Conservation (phyloP, 2,888 invertebrate genomes). For the Athalia cordata region DNA sequence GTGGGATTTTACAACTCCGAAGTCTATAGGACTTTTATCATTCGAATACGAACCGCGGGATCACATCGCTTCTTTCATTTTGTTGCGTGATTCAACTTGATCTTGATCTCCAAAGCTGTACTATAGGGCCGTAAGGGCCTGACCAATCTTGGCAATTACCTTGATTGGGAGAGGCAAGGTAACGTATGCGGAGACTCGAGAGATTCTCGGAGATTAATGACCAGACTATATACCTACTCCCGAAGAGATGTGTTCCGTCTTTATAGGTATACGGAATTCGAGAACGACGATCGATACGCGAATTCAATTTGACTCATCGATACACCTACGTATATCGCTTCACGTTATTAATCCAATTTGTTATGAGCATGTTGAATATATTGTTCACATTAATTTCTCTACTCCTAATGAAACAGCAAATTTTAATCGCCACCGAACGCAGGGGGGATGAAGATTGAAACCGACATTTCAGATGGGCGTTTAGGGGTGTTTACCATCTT, state of each 20-base stretch:
- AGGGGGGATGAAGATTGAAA: no score
- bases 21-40: no score
- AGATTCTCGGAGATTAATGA: conserved; percentile 26
- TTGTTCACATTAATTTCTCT: no score
- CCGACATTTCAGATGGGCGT: no score
- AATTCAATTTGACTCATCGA: not conserved
- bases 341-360: no score
- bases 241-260: no score
- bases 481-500: no score
- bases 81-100: conserved; percentile 27
- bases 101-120: conserved; percentile 13
- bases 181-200: not conserved
- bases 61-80: not conserved
- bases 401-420: no score
- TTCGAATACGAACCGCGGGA: not conserved
- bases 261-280: not conserved
- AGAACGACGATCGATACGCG: not conserved
- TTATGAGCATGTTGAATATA: no score
- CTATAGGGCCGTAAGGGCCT: not conserved
- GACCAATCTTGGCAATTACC: conserved; percentile 39
- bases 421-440: no score
- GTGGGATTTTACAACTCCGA: no score
- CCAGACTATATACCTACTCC: conserved; percentile 4
- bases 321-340: no score
- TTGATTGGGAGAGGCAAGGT: conserved; percentile 32